phyloP scores from a whole-genome alignment of 2,888 invertebrate species.

The Ecliptopera silaceata region DNA sequence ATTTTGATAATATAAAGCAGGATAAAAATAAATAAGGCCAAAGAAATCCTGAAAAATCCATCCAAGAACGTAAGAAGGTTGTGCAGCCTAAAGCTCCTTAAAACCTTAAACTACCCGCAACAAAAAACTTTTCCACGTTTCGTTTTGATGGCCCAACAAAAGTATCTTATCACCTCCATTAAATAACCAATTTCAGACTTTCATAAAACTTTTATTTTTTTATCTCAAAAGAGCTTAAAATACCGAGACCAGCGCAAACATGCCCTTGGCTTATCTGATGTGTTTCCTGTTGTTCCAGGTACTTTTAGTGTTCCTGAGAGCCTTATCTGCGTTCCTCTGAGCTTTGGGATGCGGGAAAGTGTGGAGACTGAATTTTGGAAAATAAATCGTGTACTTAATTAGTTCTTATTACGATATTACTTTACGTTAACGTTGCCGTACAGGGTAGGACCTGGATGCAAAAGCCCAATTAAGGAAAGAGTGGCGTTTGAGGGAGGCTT shows the following conservation, averaged over 20 bases:
- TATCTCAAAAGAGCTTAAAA: slow-evolving; percentile 5
- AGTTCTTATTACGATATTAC: too few relatives aligned
- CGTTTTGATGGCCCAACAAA: slow-evolving; percentile 13
- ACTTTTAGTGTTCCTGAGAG: neutral
- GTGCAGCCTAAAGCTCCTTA: neutral
- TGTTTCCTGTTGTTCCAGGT: slow-evolving; percentile 20
- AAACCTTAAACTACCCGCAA: slow-evolving; percentile 7
- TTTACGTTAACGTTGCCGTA: too few relatives aligned
- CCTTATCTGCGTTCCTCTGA: slow-evolving; percentile 7
- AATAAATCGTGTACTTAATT: neutral
- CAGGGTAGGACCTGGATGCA: too few relatives aligned
- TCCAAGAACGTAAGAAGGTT: neutral
- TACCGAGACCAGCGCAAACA: slow-evolving; percentile 15
- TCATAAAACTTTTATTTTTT: slow-evolving; percentile 24
- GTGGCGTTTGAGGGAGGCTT: too few relatives aligned
- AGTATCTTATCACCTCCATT: slow-evolving; percentile 21
- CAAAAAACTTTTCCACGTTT: slow-evolving; percentile 9
- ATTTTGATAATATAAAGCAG: too few relatives aligned
- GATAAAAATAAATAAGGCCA: neutral
- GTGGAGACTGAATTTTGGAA: neutral
- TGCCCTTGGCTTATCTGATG: slow-evolving; percentile 18
- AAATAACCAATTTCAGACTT: slow-evolving; percentile 12
- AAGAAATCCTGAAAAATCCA: slow-evolving; percentile 1
- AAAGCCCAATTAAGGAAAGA: too few relatives aligned
- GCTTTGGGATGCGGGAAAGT: slow-evolving; percentile 2